A percentile compares a stretch with the other conserved stretches of the same genome.
Evolutionary conservation across 2,888 invertebrate genomes (phyloP).

Genomic region (Archips xylosteana): DNA sequence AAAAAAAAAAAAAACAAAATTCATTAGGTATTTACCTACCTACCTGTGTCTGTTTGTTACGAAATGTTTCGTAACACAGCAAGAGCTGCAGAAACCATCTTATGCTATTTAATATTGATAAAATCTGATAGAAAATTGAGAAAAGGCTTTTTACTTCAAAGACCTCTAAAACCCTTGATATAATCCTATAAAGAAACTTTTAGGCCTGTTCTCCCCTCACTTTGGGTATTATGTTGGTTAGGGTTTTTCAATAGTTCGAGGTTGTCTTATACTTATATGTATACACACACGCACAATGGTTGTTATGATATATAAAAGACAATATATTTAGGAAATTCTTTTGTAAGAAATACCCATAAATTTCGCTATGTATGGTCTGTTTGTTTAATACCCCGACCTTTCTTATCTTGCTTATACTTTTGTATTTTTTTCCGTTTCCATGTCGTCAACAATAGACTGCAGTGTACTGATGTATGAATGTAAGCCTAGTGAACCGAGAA

Average conservation of each 20-base stretch:
- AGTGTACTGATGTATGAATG: slow-evolving; percentile 22
- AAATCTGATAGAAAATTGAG: background rate
- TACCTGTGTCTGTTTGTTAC: background rate
- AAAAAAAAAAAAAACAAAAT: too few species aligned
- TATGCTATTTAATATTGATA: slow-evolving; percentile 5
- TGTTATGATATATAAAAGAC: background rate
- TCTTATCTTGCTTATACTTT: background rate
- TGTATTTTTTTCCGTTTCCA: background rate
- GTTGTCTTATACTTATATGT: background rate
- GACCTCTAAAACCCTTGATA: slow-evolving; percentile 16
- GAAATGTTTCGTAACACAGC: background rate
- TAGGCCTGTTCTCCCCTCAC: background rate
- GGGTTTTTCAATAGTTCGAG: background rate
- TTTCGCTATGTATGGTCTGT: background rate
- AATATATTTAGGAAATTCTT: background rate
- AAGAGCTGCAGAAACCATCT: background rate
- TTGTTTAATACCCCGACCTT: background rate
- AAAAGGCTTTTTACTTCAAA: slow-evolving; percentile 25
- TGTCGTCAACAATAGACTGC: background rate
- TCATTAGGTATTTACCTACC: too few species aligned
- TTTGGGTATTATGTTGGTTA: slow-evolving; percentile 7
- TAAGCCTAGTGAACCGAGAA: slow-evolving; percentile 51
- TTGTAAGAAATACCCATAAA: background rate
- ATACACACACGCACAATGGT: background rate
- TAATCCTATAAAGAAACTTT: slow-evolving; percentile 25